phyloP scores from a whole-genome alignment of 2,797 vertebrate genomes.

The Pterois miles region DNA sequence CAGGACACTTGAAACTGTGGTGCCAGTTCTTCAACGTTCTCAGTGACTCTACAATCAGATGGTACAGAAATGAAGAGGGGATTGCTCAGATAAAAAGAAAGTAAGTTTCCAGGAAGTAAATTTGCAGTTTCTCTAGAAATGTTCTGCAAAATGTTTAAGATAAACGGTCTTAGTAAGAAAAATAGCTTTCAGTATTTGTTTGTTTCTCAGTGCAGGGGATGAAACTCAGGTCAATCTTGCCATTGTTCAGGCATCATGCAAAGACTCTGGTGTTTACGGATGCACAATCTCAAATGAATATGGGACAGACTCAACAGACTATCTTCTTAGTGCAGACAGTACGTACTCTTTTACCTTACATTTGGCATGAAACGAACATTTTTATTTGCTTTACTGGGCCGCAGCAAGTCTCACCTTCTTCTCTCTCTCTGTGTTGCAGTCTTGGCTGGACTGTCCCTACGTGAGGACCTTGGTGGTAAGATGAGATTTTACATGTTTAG shows the following conservation, averaged over 20 bases:
- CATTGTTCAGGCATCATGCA: slow-evolving; percentile 87
- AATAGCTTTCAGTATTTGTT: neutral
- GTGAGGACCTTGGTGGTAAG: slow-evolving; percentile 92
- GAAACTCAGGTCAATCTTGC: slow-evolving; percentile 91
- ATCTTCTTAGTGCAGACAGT: slow-evolving; percentile 90
- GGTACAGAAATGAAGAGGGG: slow-evolving; percentile 89
- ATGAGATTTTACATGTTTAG: neutral
- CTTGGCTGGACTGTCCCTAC: slow-evolving; percentile 86
- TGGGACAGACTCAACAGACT: slow-evolving; percentile 89
- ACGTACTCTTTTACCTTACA: slow-evolving; percentile 34
- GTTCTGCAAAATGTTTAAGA: neutral
- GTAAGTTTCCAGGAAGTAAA: slow-evolving; percentile 68
- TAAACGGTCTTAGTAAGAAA: neutral
- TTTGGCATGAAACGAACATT: neutral
- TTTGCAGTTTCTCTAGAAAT: neutral
- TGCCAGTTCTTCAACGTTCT: slow-evolving; percentile 98
- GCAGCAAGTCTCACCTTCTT: slow-evolving; percentile 2
- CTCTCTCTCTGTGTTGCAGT: slow-evolving; percentile 74
- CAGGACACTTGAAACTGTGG: slow-evolving; percentile 95
- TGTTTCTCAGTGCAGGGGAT: slow-evolving; percentile 86
- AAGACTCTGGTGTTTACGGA: slow-evolving; percentile 90
- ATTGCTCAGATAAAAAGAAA: slow-evolving; percentile 86
- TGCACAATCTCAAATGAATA: slow-evolving; percentile 91
- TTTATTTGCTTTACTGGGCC: neutral
- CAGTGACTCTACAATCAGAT: slow-evolving; percentile 90